phyloP scores from a whole-genome alignment of 2,113 vertebrate species.

The Tympanuchus pallidicinctus region DNA sequence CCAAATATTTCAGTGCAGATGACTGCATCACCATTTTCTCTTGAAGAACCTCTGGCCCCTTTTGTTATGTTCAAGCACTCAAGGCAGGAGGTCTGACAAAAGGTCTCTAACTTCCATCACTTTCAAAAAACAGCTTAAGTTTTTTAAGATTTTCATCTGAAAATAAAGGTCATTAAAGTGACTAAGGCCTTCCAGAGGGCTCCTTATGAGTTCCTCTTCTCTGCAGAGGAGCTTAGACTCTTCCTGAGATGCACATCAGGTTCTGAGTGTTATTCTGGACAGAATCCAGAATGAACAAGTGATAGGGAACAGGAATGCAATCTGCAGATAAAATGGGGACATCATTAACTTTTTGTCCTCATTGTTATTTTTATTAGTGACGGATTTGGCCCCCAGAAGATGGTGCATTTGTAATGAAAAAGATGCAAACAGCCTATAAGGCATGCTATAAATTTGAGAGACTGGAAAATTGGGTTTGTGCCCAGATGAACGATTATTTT shows the following conservation, averaged over 20 bases:
- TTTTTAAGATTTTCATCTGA: not conserved
- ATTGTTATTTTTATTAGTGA: constrained; percentile 48
- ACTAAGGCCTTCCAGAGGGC: not conserved
- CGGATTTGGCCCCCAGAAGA: not conserved
- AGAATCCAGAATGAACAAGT: not conserved
- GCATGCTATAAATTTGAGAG: not conserved
- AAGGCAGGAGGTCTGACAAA: not conserved
- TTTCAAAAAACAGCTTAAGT: not conserved
- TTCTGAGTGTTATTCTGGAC: not conserved
- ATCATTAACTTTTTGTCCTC: constrained; percentile 21
- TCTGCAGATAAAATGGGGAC: not conserved
- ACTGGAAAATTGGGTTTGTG: constrained; percentile 40
- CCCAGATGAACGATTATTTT: not conserved
- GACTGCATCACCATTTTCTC: not conserved
- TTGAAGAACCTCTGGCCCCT: not conserved
- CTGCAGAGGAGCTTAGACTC: not conserved
- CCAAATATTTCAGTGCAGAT: not conserved
- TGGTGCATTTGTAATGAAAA: not conserved
- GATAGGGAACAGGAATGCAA: not conserved
- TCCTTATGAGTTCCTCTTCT: not conserved
- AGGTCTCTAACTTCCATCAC: not conserved
- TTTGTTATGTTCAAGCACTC: not conserved
- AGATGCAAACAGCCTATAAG: not conserved
- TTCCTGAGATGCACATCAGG: not conserved
- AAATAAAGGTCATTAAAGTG: not conserved